Percentiles rank a stretch among this genome's conserved stretches.
These are phyloP conservation scores for Pharmacophagus antenor DNA, from an alignment of 2,888 invertebrate genomes.

Conservation along the genomic window DNA sequence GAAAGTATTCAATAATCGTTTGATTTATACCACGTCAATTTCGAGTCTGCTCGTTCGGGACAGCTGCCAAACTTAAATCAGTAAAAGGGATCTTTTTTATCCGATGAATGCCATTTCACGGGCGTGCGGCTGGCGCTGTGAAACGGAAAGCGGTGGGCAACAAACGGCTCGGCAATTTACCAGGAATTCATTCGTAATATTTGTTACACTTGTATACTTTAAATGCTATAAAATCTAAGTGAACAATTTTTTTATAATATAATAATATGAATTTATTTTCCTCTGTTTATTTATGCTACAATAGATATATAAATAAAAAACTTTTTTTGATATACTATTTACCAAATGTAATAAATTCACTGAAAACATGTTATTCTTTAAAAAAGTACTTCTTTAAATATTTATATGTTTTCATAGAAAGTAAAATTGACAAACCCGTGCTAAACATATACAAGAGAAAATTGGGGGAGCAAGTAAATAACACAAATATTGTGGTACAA, in stretches of 20 bases:
- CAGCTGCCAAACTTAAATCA: conserved; percentile 29
- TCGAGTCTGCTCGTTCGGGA: conserved; percentile 19
- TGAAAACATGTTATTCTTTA: neutral
- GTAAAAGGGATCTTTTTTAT: conserved; percentile 24
- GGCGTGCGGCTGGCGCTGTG: conserved; percentile 7
- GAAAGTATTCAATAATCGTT: conserved; percentile 4
- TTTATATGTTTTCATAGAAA: too few relatives aligned
- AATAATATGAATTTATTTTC: too few relatives aligned
- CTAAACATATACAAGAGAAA: neutral
- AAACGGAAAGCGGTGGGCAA: conserved; percentile 14
- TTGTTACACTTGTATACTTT: neutral
- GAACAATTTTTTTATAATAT: neutral
- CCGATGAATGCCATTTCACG: conserved; percentile 26
- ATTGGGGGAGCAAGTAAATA: neutral
- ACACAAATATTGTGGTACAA: neutral
- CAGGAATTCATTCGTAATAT: conserved; percentile 11
- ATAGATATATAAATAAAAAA: too few relatives aligned
- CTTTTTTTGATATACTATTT: too few relatives aligned
- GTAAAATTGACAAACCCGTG: neutral
- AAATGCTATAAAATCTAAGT: neutral
- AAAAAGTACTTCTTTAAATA: too few relatives aligned
- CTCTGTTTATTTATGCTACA: too few relatives aligned
- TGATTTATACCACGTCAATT: conserved; percentile 16
- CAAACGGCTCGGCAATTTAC: conserved; percentile 21
- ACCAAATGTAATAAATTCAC: neutral